Percentiles rank a stretch among this genome's conserved stretches.
Evolutionary conservation across 2,888 invertebrate species (phyloP).

Genomic region (Lepidocyrtinus sp.): DNA sequence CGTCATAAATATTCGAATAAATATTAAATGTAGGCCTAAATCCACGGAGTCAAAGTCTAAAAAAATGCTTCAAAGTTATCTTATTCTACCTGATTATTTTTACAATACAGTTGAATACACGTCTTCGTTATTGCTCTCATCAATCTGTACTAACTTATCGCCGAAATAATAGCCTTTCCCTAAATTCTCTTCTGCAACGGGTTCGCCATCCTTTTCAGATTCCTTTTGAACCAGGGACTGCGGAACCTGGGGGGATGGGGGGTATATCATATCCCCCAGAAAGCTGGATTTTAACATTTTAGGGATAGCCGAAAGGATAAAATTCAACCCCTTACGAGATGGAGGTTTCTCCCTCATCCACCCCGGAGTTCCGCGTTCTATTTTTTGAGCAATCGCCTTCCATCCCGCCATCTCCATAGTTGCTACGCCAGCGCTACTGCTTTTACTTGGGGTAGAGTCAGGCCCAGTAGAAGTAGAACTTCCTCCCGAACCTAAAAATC

Average conservation of each 20-base stretch:
- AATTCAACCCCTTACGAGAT: too few relatives aligned
- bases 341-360: too few relatives aligned
- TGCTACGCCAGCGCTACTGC: neutral
- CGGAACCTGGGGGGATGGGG: too few relatives aligned
- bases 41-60: too few relatives aligned
- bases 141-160: slow-evolving; percentile 59
- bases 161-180: slow-evolving; percentile 63
- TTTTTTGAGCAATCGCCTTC: slow-evolving; percentile 30
- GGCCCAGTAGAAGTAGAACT: neutral
- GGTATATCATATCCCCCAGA: too few relatives aligned
- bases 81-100: too few relatives aligned
- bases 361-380: too few relatives aligned
- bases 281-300: too few relatives aligned
- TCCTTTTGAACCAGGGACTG: slow-evolving; percentile 61
- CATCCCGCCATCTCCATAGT: slow-evolving; percentile 46
- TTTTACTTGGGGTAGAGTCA: neutral
- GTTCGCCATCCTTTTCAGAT: slow-evolving; percentile 46
- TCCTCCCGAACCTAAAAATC: neutral
- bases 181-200: slow-evolving; percentile 52
- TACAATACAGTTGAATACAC: slow-evolving; percentile 53
- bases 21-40: too few relatives aligned
- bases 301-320: too few relatives aligned
- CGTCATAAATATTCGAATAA: neutral
- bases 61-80: too few relatives aligned
- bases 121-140: slow-evolving; percentile 57